Evolutionary conservation across 1,140 invertebrate species (phyloP).

Genomic region (Polypedilum vanderplanki): DNA sequence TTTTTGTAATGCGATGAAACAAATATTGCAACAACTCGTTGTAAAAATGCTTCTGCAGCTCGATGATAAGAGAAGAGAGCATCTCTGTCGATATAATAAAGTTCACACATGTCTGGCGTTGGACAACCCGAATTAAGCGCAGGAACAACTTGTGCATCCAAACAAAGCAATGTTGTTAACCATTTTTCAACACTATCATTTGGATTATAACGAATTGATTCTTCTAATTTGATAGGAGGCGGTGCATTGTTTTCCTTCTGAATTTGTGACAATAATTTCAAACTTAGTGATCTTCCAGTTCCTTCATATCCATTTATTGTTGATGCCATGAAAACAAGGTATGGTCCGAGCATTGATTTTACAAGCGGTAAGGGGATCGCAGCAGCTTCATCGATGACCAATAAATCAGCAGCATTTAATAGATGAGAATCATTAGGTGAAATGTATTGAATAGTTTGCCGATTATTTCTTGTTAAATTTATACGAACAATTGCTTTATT

Average conservation of each 20-base stretch:
- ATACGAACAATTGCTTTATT: conserved; percentile 94
- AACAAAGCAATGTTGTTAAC: conserved; percentile 86
- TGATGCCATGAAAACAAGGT: conserved; percentile 92
- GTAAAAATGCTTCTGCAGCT: conserved; percentile 90
- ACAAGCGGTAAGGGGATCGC: conserved; percentile 95
- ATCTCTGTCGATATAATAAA: conserved; percentile 89
- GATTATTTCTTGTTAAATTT: conserved; percentile 82
- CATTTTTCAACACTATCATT: conserved; percentile 87
- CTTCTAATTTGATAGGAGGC: conserved; percentile 67
- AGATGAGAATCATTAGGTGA: conserved; percentile 84
- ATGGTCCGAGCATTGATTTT: conserved; percentile 83
- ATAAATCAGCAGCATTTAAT: conserved; percentile 85
- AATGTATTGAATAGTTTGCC: conserved; percentile 98
- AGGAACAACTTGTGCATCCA: conserved; percentile 69
- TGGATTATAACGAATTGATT: conserved; percentile 89
- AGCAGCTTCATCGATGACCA: conserved; percentile 98
- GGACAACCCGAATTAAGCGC: conserved; percentile 71
- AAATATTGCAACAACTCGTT: conserved; percentile 85
- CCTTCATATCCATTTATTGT: conserved; percentile 99
- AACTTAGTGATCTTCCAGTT: conserved; percentile 88
- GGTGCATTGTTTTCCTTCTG: conserved; percentile 51
- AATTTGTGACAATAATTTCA: conserved; percentile 92
- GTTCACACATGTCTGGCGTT: conserved; percentile 77
- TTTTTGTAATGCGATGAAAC: conserved; percentile 99
- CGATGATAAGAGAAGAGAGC: conserved; percentile 96